Evolutionary conservation across 2,888 invertebrate species (phyloP), one percentile per base, ranked within the genome.

Genomic region (Globia sparganii): DNA sequence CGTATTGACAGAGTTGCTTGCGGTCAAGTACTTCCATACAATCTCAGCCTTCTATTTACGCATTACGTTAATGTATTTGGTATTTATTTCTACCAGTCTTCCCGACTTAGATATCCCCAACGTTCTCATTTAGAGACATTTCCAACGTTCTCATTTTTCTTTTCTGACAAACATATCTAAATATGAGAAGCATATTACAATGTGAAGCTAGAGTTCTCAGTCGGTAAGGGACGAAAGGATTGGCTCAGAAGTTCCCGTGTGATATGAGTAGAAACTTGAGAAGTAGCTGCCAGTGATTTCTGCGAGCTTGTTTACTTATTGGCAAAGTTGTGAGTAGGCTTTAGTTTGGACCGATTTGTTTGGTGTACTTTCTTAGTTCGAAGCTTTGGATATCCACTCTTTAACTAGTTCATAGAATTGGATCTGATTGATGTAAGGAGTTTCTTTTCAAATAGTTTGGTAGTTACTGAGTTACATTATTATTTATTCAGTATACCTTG

Each of bases 241-340:
- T 62, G 49, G 28, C 21, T 43, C 70, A 37, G 13, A 84, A 70
- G 58, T 80, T 70, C 43, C 21, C 31, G 13, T 25, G 61, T 25
- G 61, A 56, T 59, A 56, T 74, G 61, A 70, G 66, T 62, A n/a
- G n/a, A n/a, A n/a, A n/a, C n/a, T n/a, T 70, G 49, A 62, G 43
- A 66, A 67, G 58, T 65, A 64, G 53, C 53, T 53, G 49, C 49
- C 75, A 58, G 43, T 70, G 81, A 81, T 74, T 74, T 34, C 40
- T n/a, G 15, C 11, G 34, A 80, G 65, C 66, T 66, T 49, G 69
- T 74, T 68, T 69, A 65, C 46, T 46, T 79, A 72, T 79, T 79
- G 58, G 31, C 3, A 62, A 80, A 81, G 69, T 81, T 80, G n/a
- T 37, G 25, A 61, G 56, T n/a, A 49, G 34, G 13, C 46, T 31